Base-by-base conservation (phyloP, 2,113 vertebrate genomes). In the Rhinolophus sinicus region DNA sequence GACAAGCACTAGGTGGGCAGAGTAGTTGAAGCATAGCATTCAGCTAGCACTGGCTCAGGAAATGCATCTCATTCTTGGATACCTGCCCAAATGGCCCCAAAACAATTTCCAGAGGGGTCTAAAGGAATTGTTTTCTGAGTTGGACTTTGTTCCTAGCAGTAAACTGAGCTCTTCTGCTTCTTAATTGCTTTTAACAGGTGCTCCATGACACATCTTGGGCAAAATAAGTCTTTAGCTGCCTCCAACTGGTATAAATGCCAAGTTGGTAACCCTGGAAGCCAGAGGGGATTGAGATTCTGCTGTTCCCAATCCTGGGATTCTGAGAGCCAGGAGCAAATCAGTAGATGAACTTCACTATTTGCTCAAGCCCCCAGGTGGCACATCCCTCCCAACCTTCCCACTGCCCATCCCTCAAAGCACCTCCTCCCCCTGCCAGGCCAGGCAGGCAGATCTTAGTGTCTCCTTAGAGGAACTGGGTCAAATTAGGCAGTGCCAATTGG, bases 381-480 rank as follows among this genome's bases (percentile, higher is more conserved):
- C 35, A 26, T 72, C 88, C 64, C 21, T 88, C 73, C 60, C 75
- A 58, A 52, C 44, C 64, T 94, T 73, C 44, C 73, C 14, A 33
- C 40, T 92, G 69, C 18, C 28, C 7, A 26, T 19, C 69, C 47
- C n/a, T 75, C 26, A 73, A 35, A 88, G 80, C 19, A 73, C 60
- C 33, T 88, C 78, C 75, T 81, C 38, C 76, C 76, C 60, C 35
- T 81, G 30, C 33, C 18, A 67, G 76, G 64, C 54, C 76, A 81
- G 77, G 47, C 87, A 92, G 77, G 81, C 85, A 82, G 78, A 78
- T 62, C 72, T 83, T 62, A 88, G 91, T 86, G 72, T 94, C 70
- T 92, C 50, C 47, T 90, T 86, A 90, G 64, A 94, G 52, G 69
- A 98, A 95, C 40, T 95, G 85, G 96, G 96, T 92, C 94, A 97